phyloP scores from a whole-genome alignment of 2,797 vertebrate species.

The Acomys russatus region DNA sequence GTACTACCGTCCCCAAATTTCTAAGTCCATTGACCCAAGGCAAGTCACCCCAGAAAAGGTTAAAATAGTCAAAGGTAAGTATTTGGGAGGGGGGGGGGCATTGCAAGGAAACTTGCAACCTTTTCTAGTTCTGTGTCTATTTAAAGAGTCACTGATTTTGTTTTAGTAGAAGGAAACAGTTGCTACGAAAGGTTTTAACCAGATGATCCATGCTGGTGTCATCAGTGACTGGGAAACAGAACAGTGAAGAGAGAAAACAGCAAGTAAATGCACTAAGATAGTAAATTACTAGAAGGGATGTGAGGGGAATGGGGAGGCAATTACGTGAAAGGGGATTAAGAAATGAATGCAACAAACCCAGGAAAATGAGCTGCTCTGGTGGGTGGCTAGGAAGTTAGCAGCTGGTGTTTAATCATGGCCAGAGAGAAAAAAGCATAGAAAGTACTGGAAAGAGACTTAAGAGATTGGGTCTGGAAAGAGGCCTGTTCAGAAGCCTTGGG shows the following conservation, averaged over 20 bases:
- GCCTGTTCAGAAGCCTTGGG: conserved; percentile 78
- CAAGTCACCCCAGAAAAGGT: not conserved
- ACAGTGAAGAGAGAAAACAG: not conserved
- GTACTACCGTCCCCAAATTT: conserved; percentile 1
- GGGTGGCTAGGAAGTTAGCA: conserved; percentile 72
- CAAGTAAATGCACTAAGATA: not conserved
- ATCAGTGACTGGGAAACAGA: not conserved
- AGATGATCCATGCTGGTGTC: not conserved
- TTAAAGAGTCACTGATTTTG: not conserved
- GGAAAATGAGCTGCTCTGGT: not conserved
- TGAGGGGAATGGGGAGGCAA: not conserved
- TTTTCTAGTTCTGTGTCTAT: conserved; percentile 17
- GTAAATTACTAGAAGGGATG: not conserved
- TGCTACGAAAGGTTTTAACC: not conserved
- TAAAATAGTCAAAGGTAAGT: conserved; percentile 47
- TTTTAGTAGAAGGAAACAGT: not conserved
- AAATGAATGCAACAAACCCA: conserved; percentile 33
- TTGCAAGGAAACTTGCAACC: not conserved
- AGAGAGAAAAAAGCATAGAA: conserved; percentile 47
- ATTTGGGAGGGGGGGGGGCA: not conserved
- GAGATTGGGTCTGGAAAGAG: conserved; percentile 50
- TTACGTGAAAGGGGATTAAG: not conserved
- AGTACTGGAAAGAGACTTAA: conserved; percentile 61
- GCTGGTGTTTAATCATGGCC: conserved; percentile 64
- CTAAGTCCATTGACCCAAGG: not conserved